Evolutionary conservation across 37 sponge, comb jelly and placozoan species (phyloP).

Genomic region (Beroe forskalii): DNA sequence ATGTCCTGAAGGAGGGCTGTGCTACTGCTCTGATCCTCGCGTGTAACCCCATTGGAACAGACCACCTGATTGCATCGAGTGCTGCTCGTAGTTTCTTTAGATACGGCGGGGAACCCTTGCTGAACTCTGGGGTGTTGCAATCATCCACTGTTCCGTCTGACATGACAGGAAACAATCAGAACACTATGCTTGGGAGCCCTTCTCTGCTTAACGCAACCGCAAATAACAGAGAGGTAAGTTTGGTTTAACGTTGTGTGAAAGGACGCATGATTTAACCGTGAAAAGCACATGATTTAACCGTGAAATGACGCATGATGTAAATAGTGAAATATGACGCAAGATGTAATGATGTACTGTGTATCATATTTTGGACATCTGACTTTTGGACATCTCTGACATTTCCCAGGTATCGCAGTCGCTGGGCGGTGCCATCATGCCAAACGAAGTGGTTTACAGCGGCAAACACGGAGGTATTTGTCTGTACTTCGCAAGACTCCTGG

Average conservation of each 20-base stretch:
- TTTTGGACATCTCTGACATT: too few relatives aligned
- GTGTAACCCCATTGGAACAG: constrained; percentile 65
- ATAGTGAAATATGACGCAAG: too few relatives aligned
- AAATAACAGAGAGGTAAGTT: too few relatives aligned
- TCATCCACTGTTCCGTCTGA: neutral
- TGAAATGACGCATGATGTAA: too few relatives aligned
- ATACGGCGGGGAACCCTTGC: constrained; percentile 91
- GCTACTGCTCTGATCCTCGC: constrained; percentile 89
- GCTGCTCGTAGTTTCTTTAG: constrained; percentile 87
- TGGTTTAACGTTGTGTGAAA: too few relatives aligned
- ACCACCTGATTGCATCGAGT: constrained; percentile 67
- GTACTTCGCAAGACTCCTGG: constrained; percentile 80
- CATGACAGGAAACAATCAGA: neutral
- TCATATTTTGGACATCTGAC: too few relatives aligned
- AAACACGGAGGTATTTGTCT: constrained; percentile 83
- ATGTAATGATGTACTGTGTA: too few relatives aligned
- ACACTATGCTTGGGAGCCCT: neutral
- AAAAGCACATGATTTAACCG: too few relatives aligned
- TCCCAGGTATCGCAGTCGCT: constrained; percentile 69
- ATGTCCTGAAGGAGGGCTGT: too few relatives aligned
- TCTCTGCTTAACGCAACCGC: too few relatives aligned
- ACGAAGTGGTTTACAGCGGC: constrained; percentile 83
- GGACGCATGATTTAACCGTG: too few relatives aligned
- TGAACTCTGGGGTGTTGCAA: constrained; percentile 69
- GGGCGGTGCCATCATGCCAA: constrained; percentile 83